Evolutionary conservation across 2,888 invertebrate species (phyloP), one percentile per base, ranked within the genome.

Genomic region (Idaea dimidiata): DNA sequence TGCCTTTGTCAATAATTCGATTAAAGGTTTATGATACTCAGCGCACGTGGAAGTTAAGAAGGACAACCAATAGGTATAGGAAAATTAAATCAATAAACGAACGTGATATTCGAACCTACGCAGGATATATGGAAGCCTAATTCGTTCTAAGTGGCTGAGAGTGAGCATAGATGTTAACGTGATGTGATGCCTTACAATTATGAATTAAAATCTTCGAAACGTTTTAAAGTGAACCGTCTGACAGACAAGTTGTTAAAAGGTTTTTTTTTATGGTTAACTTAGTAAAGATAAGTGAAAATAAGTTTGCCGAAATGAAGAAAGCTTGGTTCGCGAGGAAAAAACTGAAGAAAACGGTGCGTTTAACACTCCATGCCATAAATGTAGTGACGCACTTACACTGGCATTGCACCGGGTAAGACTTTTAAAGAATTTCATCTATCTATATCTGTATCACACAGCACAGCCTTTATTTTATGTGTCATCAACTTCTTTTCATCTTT

Each of bases 261-360:
- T 63, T 63, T 58, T 67, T 58, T 64, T 66, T 64, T 57, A 61
- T 57, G 59, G 55, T 55, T 31, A 59, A 57, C 43, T 58, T 54
- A 43, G 43, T 43, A 43, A 43, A 43, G 43, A 43, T 43, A 59
- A 59, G 64, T 58, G 62, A 56, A 62, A 58, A 53, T 32, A 59
- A 18, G 54, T 64, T 33, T 17, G 16, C 65, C 66, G 69, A 64
- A 57, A 86, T 86, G 86, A 87, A 86, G 82, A 85, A 79, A 70
- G 78, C 82, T 66, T 77, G 78, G 72, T 85, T 84, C 72, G 76
- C 77, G 68, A 88, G 85, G 80, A 88, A 81, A 84, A 88, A 87
- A 86, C 77, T 81, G 74, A 77, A 76, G 79, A 86, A 84, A 83
- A 82, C 75, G 88, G 89, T 89, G 83, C 86, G 89, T 88, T 76